Base-by-base conservation (phyloP, 2,888 invertebrate genomes). In the Melikaiella ostensackeni region DNA sequence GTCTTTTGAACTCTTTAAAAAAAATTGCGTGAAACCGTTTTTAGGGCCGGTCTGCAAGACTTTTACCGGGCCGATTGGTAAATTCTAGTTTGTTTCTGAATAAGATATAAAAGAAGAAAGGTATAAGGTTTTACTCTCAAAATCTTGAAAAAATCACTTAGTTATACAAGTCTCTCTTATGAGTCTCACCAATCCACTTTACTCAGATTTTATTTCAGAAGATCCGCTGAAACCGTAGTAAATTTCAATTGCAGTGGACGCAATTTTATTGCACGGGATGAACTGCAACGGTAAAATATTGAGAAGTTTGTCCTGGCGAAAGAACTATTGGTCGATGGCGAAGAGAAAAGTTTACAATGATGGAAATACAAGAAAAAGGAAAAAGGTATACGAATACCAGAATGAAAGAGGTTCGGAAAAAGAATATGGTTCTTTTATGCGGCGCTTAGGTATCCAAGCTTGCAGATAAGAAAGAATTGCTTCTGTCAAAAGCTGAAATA, bases 371-470 rank as follows among this genome's bases (percentile, higher is more conserved):
- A 57, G 27, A 64, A 35, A 61, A 73, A 75, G 70, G 74, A 76
- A 79, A 73, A 78, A 79, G 16, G 5, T 42, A 76, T 74, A 79
- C 62, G 74, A 77, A 75, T 24, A 50, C 9, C 38, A 33, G 75
- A 77, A 79, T 61, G 73, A 62, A 73, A 73, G 57, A 30, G 24
- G 50, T 70, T 61, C 55, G 64, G 75, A 63, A 76, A 79, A 77
- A 77, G 75, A 79, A 73, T 78, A 74, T 74, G 77, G 64, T 66
- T 75, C 75, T 77, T 81, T 77, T 74, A 75, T 77, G 70, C 63
- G 70, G 66, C 46, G 77, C 77, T 78, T 81, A 78, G 76, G 78
- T 61, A 77, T 77, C 77, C 77, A 75, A 75, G 75, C 74, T 77
- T 78, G 2, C n/a, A 38, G 38, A 64, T 38, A 38, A 64, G 35